Conservation (phyloP, 2,113 vertebrate genomes). For the human (Homo sapiens) region GRCh38 chrX:44903501-44904000, state of each 20-base stretch:
- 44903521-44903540: not conserved
- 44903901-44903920: not conserved
- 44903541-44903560: not conserved
- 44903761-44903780: not conserved
- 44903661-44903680: not conserved
- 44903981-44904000: slow-evolving; percentile 13
- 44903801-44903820: not conserved
- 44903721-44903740: not conserved
- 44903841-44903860: not conserved
- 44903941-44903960: not conserved
- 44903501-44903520: slow-evolving; percentile 26
- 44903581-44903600: not conserved
- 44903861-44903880: slow-evolving; percentile 13
- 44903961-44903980: not conserved
- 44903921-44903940: not conserved
- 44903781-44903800: not conserved
- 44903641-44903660: not conserved
- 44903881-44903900: too few species aligned
- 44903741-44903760: not conserved
- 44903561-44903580: not conserved
- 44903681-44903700: not conserved
- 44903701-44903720: not conserved
- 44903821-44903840: not conserved
- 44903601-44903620: not conserved
- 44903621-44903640: not conserved